Conservation (phyloP, 23 tunicate species). For the Trididemnum clinides region DNA sequence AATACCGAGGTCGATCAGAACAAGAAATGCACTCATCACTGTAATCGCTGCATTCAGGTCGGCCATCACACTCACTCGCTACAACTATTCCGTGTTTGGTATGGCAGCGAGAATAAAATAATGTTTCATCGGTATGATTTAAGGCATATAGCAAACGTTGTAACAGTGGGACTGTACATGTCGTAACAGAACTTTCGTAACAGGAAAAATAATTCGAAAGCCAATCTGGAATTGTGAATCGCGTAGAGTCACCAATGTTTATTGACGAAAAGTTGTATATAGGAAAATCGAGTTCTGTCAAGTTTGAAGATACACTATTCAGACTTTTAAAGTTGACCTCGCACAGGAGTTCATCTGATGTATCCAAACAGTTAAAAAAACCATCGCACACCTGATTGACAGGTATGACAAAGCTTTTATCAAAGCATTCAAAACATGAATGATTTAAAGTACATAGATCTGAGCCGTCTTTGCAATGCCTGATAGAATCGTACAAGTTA, state of each 20-base stretch:
- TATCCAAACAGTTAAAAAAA: no score
- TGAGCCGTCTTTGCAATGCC: not conserved
- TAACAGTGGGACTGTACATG: no score
- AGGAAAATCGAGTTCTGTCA: not conserved
- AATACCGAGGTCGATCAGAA: not conserved
- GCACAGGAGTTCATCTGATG: not conserved
- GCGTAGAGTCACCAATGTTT: no score
- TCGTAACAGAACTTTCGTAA: no score
- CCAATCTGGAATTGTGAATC: no score
- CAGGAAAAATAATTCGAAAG: no score
- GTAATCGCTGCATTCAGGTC: slow-evolving; percentile 12
- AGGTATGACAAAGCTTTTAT: not conserved
- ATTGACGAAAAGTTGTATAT: no score
- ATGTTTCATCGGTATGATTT: no score
- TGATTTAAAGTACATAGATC: not conserved
- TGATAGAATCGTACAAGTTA: not conserved
- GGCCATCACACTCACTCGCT: not conserved
- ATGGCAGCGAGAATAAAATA: not conserved
- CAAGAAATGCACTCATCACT: slow-evolving; percentile 9
- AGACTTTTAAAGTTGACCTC: not conserved
- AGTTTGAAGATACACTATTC: not conserved
- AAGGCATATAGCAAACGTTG: no score
- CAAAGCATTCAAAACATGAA: not conserved
- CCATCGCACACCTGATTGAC: not conserved
- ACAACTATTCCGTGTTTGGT: not conserved